phyloP scores from a whole-genome alignment of 2,888 invertebrate species.

The Schizaphis graminum region DNA sequence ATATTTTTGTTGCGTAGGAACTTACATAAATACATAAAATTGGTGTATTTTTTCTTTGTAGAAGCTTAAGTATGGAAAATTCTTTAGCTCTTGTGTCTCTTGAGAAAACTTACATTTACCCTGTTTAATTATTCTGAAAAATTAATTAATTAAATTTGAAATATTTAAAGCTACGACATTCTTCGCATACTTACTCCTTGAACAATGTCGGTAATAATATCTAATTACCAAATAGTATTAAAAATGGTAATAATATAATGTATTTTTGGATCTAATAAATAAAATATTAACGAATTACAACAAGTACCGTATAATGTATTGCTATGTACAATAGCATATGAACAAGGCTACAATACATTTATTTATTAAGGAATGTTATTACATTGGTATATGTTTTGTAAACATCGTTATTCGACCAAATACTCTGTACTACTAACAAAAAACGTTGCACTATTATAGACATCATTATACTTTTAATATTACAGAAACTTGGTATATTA shows the following conservation, averaged over 20 bases:
- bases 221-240: not conserved
- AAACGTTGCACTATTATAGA: not conserved
- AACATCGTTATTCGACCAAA: not conserved
- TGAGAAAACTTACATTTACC: not conserved
- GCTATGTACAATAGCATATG: not conserved
- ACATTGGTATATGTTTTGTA: not conserved
- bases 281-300: not conserved
- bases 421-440: not conserved
- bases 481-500: no score
- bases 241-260: not conserved
- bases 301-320: not conserved
- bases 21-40: not conserved
- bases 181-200: not conserved
- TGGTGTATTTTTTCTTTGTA: not conserved
- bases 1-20: not conserved
- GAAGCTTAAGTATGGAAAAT: not conserved
- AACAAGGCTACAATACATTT: not conserved
- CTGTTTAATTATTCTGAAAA: not conserved
- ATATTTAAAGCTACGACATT: not conserved
- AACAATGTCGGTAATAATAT: not conserved
- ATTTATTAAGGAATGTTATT: not conserved
- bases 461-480: not conserved
- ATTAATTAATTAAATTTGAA: not conserved
- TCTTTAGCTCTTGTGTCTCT: not conserved
- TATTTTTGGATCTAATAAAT: not conserved